These are phyloP conservation scores for Chionoecetes opilio DNA, from an alignment of 1,140 invertebrate species.

Conservation along the genomic window DNA sequence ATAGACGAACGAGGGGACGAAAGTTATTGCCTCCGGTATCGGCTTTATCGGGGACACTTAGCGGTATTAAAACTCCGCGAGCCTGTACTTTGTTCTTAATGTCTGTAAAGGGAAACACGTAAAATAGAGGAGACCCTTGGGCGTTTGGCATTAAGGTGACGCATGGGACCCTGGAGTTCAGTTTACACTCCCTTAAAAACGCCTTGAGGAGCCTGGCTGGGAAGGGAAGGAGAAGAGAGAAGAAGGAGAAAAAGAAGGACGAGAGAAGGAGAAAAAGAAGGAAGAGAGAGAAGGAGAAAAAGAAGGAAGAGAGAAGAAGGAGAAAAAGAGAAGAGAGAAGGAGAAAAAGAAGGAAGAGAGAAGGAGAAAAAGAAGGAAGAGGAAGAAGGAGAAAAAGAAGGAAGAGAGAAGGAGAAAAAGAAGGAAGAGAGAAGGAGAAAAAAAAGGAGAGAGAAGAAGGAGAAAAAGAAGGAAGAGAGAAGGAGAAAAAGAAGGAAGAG, in stretches of 20 bases:
- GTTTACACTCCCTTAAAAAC: conserved; percentile 14
- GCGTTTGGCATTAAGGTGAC: neutral
- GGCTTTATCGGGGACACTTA: conserved; percentile 18
- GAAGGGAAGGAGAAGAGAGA: too few species aligned
- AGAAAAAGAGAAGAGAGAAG: too few species aligned
- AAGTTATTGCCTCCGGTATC: conserved; percentile 19
- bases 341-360: too few species aligned
- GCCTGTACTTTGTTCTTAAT: neutral
- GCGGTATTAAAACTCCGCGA: neutral
- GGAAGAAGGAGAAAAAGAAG: too few species aligned
- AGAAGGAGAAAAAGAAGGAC: neutral
- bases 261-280: neutral
- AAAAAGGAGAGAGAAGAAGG: too few species aligned
- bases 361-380: too few species aligned
- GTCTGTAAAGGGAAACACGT: neutral
- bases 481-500: neutral
- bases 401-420: neutral
- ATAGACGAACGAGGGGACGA: conserved; percentile 4
- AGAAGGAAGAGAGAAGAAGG: too few species aligned
- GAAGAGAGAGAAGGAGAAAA: too few species aligned
- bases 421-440: neutral
- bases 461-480: too few species aligned
- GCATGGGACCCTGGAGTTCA: neutral
- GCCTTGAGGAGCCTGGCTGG: neutral
- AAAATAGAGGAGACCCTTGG: neutral